Evolutionary conservation across 2,113 vertebrate genomes (phyloP), one percentile per base, ranked within the genome.

Genomic region (Chaenogobius annularis): DNA sequence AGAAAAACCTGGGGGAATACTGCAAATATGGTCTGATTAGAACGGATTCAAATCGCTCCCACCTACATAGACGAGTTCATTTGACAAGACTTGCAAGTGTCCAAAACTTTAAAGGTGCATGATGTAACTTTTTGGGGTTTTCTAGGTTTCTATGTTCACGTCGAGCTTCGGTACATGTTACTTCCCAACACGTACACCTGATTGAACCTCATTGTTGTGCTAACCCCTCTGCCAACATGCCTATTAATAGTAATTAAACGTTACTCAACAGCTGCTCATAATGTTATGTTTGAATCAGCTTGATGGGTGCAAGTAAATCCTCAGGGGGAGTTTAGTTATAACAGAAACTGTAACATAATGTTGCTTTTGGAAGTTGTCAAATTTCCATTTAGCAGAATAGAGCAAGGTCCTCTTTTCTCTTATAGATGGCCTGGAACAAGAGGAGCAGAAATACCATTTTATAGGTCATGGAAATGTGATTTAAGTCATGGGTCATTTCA

Each of bases 11-110:
- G 69, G 31, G 83, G 88, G 85, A 83, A 69, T 54, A 56, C 82
- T 80, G 87, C 64, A 81, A 90, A 90, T 87, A 80, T 82, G 78
- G 75, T 65, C 79, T 69, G 68, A 74, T 86, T 86, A 89, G 55
- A 84, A 89, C 87, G 78, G 78, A 73, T 83, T 76, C 66, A 87
- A 82, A 73, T 79, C 84, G 74, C 77, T 66, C 70, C 85, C 80
- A 78, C 83, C 83, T 75, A 79, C 75, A 82, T 75, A 77, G 77
- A 81, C 70, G 37, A 20, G 74, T 54, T 80, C 70, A 47, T 70
- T 70, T 74, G 15, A 70, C 70, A 22, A 46, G 66, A 76, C 70
- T 65, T 22, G 26, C 22, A 10, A 0, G 26, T 13, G 63, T 1
- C 61, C 63, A 37, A 40, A n/a, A 31, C 65, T 64, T 67, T 67